phyloP scores from a whole-genome alignment of 2,113 vertebrate species.

The Siniperca chuatsi region DNA sequence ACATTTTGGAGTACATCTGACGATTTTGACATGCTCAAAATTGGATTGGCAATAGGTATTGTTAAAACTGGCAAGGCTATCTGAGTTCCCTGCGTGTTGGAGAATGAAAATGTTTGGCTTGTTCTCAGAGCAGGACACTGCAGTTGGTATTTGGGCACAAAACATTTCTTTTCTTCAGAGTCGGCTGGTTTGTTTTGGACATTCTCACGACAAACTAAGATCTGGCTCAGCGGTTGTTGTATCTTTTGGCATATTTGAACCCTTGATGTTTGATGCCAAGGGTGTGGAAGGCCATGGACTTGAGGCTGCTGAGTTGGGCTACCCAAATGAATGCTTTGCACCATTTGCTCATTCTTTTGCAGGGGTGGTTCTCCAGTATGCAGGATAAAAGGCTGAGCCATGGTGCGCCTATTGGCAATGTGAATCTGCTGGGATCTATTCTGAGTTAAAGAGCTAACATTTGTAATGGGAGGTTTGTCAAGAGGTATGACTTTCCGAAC shows the following conservation, averaged over 20 bases:
- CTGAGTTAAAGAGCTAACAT: slow-evolving; percentile 77
- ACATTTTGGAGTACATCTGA: slow-evolving; percentile 82
- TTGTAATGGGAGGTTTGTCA: slow-evolving; percentile 76
- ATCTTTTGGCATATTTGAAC: slow-evolving; percentile 80
- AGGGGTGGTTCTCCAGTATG: slow-evolving; percentile 71
- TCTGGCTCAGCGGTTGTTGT: slow-evolving; percentile 73
- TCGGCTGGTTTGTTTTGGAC: slow-evolving; percentile 71
- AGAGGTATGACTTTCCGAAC: slow-evolving; percentile 82
- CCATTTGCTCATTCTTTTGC: slow-evolving; percentile 78
- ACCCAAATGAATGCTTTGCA: slow-evolving; percentile 85
- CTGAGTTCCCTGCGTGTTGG: slow-evolving; percentile 81
- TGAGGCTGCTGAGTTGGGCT: slow-evolving; percentile 83
- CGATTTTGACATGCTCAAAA: slow-evolving; percentile 76
- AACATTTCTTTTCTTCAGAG: slow-evolving; percentile 75
- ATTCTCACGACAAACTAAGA: slow-evolving; percentile 76
- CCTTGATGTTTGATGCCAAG: slow-evolving; percentile 81
- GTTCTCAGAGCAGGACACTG: slow-evolving; percentile 85
- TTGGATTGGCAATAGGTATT: slow-evolving; percentile 80
- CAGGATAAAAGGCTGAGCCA: slow-evolving; percentile 75
- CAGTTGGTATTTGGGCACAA: slow-evolving; percentile 95
- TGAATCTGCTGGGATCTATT: slow-evolving; percentile 80
- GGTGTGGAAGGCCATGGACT: slow-evolving; percentile 84
- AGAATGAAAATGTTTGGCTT: slow-evolving; percentile 84
- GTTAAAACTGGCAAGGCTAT: slow-evolving; percentile 81
- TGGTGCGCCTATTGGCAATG: slow-evolving; percentile 64